These are phyloP conservation scores for Exephanes ischioxanthus DNA, from an alignment of 2,888 invertebrate genomes.

Conservation along the genomic window DNA sequence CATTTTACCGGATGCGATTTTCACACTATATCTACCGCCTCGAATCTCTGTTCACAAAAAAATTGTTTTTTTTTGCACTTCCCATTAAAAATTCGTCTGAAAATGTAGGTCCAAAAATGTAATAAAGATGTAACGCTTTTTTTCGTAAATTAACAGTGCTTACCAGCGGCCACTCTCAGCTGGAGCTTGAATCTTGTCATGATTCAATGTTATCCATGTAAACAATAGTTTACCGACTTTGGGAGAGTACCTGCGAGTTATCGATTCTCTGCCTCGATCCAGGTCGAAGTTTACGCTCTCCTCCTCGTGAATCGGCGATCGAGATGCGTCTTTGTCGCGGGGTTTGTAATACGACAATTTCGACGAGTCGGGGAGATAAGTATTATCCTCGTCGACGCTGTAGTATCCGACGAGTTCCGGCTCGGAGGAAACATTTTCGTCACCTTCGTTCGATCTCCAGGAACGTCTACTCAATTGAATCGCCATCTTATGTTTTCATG, in stretches of 20 bases:
- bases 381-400: slow-evolving; percentile 46
- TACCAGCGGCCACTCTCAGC: slow-evolving; percentile 9
- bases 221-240: background rate
- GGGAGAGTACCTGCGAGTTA: background rate
- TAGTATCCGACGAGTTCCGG: slow-evolving; percentile 40
- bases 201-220: slow-evolving; percentile 46
- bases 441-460: background rate
- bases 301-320: background rate
- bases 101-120: background rate
- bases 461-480: background rate
- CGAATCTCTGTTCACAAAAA: too few species aligned
- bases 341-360: slow-evolving; percentile 49
- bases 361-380: slow-evolving; percentile 43
- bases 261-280: slow-evolving; percentile 29
- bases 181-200: slow-evolving; percentile 4
- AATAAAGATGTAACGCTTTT: background rate
- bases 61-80: too few species aligned
- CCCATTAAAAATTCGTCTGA: background rate
- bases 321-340: background rate
- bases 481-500: background rate
- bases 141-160: background rate
- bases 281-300: slow-evolving; percentile 22
- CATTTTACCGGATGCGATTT: too few species aligned
- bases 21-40: too few species aligned
- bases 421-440: background rate